These are phyloP conservation scores for Capromys pilorides DNA, from an alignment of 2,797 vertebrate species.

Conservation along the genomic window DNA sequence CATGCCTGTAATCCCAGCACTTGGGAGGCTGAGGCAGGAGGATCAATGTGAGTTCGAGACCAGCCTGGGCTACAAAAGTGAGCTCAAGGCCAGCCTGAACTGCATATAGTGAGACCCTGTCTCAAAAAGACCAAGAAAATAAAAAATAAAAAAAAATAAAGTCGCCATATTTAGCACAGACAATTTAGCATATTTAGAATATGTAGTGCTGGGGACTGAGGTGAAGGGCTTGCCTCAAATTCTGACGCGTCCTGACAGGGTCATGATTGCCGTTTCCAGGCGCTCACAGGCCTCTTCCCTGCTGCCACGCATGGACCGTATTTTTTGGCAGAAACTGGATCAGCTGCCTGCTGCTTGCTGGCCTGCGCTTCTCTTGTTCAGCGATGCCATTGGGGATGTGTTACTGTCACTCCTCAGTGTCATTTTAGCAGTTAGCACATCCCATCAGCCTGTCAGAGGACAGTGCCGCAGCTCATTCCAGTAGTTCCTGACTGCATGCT, in stretches of 20 bases:
- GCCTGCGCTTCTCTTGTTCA: neutral
- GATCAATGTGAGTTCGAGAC: too few species aligned
- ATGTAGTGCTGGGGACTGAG: neutral
- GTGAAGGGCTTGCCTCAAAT: neutral
- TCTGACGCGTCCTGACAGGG: neutral
- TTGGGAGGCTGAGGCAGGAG: too few species aligned
- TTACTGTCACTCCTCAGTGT: neutral
- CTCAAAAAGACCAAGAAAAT: too few species aligned
- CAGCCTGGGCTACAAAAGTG: too few species aligned
- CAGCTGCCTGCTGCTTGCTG: neutral
- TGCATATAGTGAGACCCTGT: too few species aligned
- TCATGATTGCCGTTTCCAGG: neutral
- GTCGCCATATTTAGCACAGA: neutral
- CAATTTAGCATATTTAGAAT: neutral
- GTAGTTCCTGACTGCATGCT: neutral
- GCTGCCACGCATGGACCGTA: neutral
- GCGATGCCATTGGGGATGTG: neutral
- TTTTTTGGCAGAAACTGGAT: neutral
- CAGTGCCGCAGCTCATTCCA: neutral
- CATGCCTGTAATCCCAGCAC: too few species aligned
- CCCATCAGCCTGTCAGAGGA: neutral
- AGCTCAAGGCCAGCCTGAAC: too few species aligned
- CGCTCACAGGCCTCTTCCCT: accelerated
- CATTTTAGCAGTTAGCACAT: neutral
- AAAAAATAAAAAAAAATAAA: too few species aligned